Percentiles rank a stretch among this genome's conserved stretches.
These are phyloP conservation scores for Scelioninae gen. 2 DNA, from an alignment of 2,888 invertebrate species.

Conservation along the genomic window DNA sequence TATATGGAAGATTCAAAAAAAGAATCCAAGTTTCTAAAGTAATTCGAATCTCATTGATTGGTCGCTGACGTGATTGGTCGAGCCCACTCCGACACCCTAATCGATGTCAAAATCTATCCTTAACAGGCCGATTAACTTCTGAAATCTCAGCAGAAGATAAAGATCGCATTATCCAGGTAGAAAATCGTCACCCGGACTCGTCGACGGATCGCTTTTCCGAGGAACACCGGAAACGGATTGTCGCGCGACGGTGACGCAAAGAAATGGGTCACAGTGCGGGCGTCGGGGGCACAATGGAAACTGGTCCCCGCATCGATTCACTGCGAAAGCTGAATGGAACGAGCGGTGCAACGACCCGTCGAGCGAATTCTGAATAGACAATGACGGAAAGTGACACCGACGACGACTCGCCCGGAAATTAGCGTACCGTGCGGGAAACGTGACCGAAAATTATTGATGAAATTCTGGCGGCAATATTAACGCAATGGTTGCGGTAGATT, in stretches of 20 bases:
- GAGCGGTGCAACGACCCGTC: conserved; percentile 55
- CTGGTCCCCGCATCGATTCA: conserved; percentile 58
- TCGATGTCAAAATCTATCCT: background rate
- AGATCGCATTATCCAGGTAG: background rate
- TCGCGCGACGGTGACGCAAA: conserved; percentile 46
- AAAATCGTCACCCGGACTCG: background rate
- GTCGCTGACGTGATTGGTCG: too few relatives aligned
- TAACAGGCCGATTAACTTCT: background rate
- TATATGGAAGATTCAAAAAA: too few relatives aligned
- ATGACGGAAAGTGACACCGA: conserved; percentile 51
- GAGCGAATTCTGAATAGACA: conserved; percentile 55
- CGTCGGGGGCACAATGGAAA: conserved; percentile 50
- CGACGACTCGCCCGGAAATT: conserved; percentile 29
- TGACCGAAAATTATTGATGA: conserved; percentile 17
- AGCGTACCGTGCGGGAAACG: conserved; percentile 15
- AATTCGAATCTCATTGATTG: too few relatives aligned
- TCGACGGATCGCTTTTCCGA: conserved; percentile 14
- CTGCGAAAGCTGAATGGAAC: conserved; percentile 55
- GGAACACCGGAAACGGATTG: conserved; percentile 43
- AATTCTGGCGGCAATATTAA: conserved; percentile 2
- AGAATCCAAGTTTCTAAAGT: too few relatives aligned
- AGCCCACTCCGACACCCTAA: too few relatives aligned
- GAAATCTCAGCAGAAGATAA: background rate
- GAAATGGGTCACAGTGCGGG: conserved; percentile 60
- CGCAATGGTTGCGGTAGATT: too few relatives aligned